A percentile compares a stretch with the other conserved stretches of the same genome.
These are phyloP conservation scores for Mesaphorura yosii DNA, from an alignment of 1,140 invertebrate species.

Conservation along the genomic window DNA sequence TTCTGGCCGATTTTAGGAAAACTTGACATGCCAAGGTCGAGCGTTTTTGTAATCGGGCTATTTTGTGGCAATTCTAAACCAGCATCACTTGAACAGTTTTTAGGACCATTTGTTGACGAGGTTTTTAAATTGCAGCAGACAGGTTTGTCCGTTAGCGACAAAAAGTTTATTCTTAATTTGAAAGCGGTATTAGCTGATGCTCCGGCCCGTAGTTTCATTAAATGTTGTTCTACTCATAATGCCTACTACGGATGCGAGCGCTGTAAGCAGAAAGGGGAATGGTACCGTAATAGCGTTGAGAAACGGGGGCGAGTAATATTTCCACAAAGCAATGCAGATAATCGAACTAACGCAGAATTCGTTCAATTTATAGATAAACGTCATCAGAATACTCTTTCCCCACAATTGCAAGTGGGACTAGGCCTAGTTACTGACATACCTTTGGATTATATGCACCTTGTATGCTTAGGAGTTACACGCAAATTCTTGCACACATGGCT, in stretches of 20 bases:
- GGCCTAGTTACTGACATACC: constrained; percentile 33
- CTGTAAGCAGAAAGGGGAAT: background rate
- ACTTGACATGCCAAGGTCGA: background rate
- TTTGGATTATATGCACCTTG: constrained; percentile 38
- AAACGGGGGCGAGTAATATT: too few relatives aligned
- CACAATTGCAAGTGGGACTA: background rate
- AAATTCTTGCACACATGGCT: constrained; percentile 34
- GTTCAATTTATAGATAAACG: background rate
- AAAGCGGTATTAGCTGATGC: constrained; percentile 1
- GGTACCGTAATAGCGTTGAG: background rate
- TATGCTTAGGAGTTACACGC: constrained; percentile 37
- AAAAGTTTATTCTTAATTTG: background rate
- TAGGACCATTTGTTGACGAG: background rate
- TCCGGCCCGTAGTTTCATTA: constrained; percentile 5
- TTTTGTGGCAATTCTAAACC: background rate
- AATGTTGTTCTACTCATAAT: background rate
- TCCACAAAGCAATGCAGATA: background rate
- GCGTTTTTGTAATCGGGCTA: background rate
- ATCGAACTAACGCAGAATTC: background rate
- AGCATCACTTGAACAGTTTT: background rate
- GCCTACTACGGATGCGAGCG: constrained; percentile 6
- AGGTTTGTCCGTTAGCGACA: background rate
- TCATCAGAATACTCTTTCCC: background rate
- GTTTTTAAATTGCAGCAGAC: background rate
- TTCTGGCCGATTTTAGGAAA: background rate